These are phyloP conservation scores for Drymonia ruficornis DNA, from an alignment of 2,888 invertebrate genomes.

Conservation along the genomic window DNA sequence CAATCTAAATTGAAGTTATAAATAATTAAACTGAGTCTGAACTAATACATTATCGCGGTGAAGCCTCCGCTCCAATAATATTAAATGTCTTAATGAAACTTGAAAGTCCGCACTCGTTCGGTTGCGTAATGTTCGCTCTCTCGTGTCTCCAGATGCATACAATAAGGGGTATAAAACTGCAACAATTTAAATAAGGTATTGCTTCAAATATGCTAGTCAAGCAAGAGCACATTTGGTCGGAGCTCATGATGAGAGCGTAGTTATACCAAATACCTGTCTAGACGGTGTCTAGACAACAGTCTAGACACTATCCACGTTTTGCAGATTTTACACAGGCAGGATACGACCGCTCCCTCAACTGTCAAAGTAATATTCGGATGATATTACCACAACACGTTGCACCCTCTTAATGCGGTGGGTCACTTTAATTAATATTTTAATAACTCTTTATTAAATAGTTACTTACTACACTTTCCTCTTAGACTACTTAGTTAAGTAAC, in stretches of 20 bases:
- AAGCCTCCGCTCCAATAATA: neutral
- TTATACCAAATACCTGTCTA: conserved; percentile 81
- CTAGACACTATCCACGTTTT: conserved; percentile 77
- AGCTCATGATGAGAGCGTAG: conserved; percentile 68
- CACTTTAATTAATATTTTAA: conserved; percentile 9
- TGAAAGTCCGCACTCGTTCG: conserved; percentile 2
- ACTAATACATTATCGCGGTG: conserved; percentile 15
- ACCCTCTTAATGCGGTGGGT: neutral
- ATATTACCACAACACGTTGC: conserved; percentile 19
- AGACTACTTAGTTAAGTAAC: neutral
- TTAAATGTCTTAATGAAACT: neutral
- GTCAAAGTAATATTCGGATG: conserved; percentile 35
- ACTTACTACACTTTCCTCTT: neutral
- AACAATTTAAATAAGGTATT: conserved; percentile 17
- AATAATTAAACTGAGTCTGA: conserved; percentile 18
- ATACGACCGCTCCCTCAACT: conserved; percentile 40
- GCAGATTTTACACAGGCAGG: conserved; percentile 50
- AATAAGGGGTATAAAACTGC: conserved; percentile 16
- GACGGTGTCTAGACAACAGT: conserved; percentile 79
- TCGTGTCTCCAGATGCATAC: conserved; percentile 8
- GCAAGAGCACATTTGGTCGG: conserved; percentile 61
- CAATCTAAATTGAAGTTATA: conserved; percentile 26
- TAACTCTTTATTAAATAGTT: neutral
- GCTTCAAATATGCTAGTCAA: conserved; percentile 47
- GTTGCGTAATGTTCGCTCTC: conserved; percentile 7